These are phyloP conservation scores for Lasioglossum baleicum DNA, from an alignment of 1,140 invertebrate species.

Conservation along the genomic window DNA sequence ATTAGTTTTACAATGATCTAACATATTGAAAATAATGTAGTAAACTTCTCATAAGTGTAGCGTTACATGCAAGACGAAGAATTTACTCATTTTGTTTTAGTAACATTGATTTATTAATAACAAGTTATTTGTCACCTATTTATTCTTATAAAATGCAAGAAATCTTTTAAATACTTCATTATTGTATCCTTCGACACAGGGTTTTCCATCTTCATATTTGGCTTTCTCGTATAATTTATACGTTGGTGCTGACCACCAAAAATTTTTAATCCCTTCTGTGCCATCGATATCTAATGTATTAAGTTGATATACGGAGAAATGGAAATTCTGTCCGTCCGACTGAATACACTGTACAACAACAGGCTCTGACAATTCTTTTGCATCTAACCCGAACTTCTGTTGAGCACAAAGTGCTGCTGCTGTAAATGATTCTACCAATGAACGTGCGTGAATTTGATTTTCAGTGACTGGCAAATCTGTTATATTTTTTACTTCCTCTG, in stretches of 20 bases:
- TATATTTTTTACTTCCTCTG: conserved; percentile 83
- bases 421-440: conserved; percentile 86
- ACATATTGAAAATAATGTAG: background rate
- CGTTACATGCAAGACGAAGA: background rate
- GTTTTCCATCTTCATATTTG: conserved; percentile 83
- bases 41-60: background rate
- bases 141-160: conserved; percentile 88
- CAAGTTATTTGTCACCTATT: conserved; percentile 57
- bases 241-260: conserved; percentile 86
- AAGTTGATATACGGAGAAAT: conserved; percentile 92
- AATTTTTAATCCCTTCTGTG: conserved; percentile 85
- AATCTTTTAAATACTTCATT: conserved; percentile 88
- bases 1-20: background rate
- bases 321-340: conserved; percentile 86
- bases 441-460: conserved; percentile 84
- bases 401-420: conserved; percentile 86
- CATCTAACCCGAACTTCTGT: conserved; percentile 85
- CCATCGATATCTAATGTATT: conserved; percentile 88
- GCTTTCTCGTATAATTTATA: conserved; percentile 86
- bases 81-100: background rate
- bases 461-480: conserved; percentile 84
- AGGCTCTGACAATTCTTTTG: conserved; percentile 87
- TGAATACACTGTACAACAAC: conserved; percentile 90
- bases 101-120: conserved; percentile 22
- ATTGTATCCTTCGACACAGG: conserved; percentile 87